Evolutionary conservation across 2,797 vertebrate species (phyloP).

Genomic region (Apogon hyalosoma): DNA sequence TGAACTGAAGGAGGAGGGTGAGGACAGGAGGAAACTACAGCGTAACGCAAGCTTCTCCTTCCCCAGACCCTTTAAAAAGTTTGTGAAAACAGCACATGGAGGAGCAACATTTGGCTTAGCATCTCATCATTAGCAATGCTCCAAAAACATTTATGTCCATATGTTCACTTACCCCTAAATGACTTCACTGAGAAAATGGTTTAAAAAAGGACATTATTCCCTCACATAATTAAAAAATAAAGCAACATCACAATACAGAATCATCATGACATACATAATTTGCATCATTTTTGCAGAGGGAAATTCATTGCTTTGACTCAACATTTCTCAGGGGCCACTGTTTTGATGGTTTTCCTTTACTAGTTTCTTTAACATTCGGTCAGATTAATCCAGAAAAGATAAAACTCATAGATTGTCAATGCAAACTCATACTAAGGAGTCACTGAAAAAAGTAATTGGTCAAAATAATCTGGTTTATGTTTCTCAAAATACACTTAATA

Average conservation of each 20-base stretch:
- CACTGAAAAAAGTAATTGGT: conserved; percentile 46
- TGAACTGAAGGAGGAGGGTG: conserved; percentile 47
- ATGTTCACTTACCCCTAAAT: conserved; percentile 16
- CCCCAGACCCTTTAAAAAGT: conserved; percentile 25
- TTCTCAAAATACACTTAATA: conserved; percentile 43
- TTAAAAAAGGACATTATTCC: conserved; percentile 41
- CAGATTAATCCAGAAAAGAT: conserved; percentile 36
- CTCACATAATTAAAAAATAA: conserved; percentile 49
- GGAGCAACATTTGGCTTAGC: conserved; percentile 63
- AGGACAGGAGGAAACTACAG: conserved; percentile 23
- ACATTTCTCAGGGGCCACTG: conserved; percentile 13
- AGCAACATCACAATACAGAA: conserved; percentile 50
- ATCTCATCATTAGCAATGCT: conserved; percentile 36
- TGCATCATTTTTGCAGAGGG: conserved; percentile 60
- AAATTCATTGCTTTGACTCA: conserved; percentile 48
- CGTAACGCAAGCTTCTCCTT: conserved; percentile 27
- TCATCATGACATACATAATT: conserved; percentile 47
- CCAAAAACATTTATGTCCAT: conserved; percentile 32
- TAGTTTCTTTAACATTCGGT: conserved; percentile 25
- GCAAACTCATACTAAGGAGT: conserved; percentile 69
- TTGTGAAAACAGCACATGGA: conserved; percentile 52
- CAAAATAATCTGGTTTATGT: conserved; percentile 25
- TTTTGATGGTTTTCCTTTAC: conserved; percentile 20
- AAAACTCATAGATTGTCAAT: conserved; percentile 82
- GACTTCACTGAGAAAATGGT: conserved; percentile 15